Conservation (phyloP, 1,140 invertebrate species). For the Pogonus chalceus region DNA sequence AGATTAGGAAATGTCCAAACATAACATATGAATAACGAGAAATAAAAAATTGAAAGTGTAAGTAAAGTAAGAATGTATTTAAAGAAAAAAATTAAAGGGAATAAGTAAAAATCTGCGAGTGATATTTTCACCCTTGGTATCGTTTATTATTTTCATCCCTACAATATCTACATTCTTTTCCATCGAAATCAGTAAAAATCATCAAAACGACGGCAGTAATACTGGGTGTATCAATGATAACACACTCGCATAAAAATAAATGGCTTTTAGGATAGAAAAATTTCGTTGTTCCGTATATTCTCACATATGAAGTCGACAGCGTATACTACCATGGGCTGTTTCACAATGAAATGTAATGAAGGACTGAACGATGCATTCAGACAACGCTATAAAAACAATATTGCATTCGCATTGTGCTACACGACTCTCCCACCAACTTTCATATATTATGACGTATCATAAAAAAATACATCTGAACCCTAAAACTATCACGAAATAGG, state of each 20-base stretch:
- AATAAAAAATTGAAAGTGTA: no score
- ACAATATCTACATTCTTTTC: neutral
- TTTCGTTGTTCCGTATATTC: neutral
- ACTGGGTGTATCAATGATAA: constrained; percentile 4
- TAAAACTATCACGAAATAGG: no score
- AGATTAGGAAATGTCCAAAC: no score
- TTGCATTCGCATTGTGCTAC: neutral
- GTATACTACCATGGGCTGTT: neutral
- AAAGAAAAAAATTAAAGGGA: no score
- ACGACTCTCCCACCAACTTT: neutral
- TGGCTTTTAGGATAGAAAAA: neutral
- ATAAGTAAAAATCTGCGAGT: no score
- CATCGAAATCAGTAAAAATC: constrained; percentile 3
- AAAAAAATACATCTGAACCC: neutral
- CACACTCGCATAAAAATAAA: constrained; percentile 5
- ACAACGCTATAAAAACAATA: neutral
- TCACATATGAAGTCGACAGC: no score
- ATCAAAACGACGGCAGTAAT: neutral
- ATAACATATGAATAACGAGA: no score
- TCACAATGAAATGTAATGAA: constrained; percentile 5
- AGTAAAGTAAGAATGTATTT: no score
- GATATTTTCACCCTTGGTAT: neutral
- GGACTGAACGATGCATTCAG: neutral
- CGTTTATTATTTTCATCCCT: constrained; percentile 3
- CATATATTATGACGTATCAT: neutral